Evolutionary conservation across 2,797 vertebrate genomes (phyloP), one percentile per base, ranked within the genome.

Genomic region (Acrocephalus scirpaceus): DNA sequence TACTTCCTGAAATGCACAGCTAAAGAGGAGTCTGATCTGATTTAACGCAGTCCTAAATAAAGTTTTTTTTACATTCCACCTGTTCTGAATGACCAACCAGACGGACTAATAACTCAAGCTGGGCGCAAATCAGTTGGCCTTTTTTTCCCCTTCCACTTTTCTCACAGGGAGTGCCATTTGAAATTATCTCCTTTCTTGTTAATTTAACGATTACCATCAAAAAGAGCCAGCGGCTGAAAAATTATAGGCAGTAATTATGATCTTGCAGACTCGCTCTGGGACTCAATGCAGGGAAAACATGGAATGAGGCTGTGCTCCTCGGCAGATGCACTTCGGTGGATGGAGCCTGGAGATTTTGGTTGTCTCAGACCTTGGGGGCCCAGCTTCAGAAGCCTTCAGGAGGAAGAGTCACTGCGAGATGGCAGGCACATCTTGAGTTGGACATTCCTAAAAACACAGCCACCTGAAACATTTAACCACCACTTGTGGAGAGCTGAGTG

Each of bases 111-210:
- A 88, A 86, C 75, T 78, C 5, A 40, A 94, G 67, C 79, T 88
- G 71, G 90, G 67, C 51, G 80, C 81, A 94, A 92, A 92, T 61
- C 61, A 85, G 61, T 54, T 74, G 67, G 75, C 30, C 44, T 70
- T 77, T 78, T 72, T 74, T 76, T 5, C n/a, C 66, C 40, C 42
- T 44, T n/a, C 74, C 48, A 50, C 60, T 90, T 86, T 92, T 60
- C 87, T 89, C 83, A 36, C 29, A 94, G 89, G 85, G 73, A 84
- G 66, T n/a, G 67, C 72, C 34, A 13, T 72, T 80, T 67, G 74
- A 95, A 95, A 96, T 96, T 38, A 86, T 83, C 88, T 95, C 74
- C 51, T 95, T 90, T 91, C 93, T 89, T 91, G 75, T 93, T 93
- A 91, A 87, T 95, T 93, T 96, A 93, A 94, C 17, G 3, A 86